These are phyloP conservation scores for Vollenhovia emeryi DNA, from an alignment of 1,140 invertebrate species.

Conservation along the genomic window DNA sequence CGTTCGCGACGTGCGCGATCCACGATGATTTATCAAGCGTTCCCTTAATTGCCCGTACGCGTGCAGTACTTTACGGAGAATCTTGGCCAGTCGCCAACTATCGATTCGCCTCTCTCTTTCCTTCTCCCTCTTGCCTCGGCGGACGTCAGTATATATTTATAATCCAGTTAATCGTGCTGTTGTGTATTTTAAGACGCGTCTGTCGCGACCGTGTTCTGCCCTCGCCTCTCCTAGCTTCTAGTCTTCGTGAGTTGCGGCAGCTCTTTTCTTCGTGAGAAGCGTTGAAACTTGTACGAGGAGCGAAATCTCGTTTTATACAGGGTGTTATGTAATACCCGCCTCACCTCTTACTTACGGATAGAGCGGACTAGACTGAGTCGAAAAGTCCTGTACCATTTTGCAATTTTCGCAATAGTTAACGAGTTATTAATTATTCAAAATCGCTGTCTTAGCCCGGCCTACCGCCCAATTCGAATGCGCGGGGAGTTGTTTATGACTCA, in stretches of 20 bases:
- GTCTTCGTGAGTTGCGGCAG: not conserved
- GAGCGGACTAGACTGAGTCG: too few species aligned
- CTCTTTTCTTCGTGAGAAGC: not conserved
- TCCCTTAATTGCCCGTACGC: conserved; percentile 60
- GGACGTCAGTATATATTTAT: conserved; percentile 52
- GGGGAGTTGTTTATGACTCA: too few species aligned
- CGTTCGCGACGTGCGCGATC: not conserved
- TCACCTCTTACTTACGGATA: too few species aligned
- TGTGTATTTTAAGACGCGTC: conserved; percentile 52
- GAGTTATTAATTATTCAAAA: too few species aligned
- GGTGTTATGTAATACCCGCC: too few species aligned
- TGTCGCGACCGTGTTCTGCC: not conserved
- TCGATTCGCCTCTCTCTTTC: conserved; percentile 41
- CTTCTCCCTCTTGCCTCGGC: not conserved
- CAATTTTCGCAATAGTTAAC: too few species aligned
- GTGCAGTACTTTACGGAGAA: conserved; percentile 22
- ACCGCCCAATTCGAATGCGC: too few species aligned
- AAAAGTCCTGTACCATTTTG: too few species aligned
- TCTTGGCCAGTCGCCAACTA: conserved; percentile 62
- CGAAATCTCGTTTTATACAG: too few species aligned
- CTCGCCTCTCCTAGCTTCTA: not conserved
- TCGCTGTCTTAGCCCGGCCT: too few species aligned
- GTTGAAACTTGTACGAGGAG: not conserved
- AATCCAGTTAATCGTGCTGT: conserved; percentile 48
- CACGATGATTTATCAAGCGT: conserved; percentile 57